phyloP scores from a whole-genome alignment of 2,797 vertebrate species.

The Alosa sapidissima region DNA sequence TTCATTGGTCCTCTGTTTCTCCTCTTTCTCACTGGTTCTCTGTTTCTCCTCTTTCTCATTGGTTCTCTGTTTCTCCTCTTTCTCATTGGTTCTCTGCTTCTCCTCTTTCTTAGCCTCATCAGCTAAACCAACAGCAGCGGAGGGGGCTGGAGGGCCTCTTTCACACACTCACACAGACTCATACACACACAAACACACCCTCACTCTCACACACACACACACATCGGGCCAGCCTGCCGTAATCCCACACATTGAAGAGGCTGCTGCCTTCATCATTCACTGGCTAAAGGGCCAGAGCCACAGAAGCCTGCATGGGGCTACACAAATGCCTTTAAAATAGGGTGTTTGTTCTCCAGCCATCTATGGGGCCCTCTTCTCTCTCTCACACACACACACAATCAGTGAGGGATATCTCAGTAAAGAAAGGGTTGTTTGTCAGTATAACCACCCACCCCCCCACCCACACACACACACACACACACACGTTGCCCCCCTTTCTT shows the following conservation, averaged over 20 bases:
- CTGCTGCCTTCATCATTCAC: conserved; percentile 24
- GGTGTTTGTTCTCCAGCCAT: neutral
- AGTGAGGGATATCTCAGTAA: neutral
- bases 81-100: neutral
- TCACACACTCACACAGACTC: neutral
- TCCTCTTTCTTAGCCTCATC: neutral
- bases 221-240: conserved; percentile 2
- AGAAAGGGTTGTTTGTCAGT: too few relatives aligned
- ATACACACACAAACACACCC: conserved; percentile 19
- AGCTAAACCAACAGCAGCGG: conserved; percentile 9
- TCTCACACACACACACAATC: conserved; percentile 10
- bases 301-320: neutral
- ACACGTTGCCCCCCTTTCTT: neutral
- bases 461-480: neutral
- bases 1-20: too few relatives aligned
- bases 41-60: too few relatives aligned
- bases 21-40: too few relatives aligned
- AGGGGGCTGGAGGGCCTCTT: neutral
- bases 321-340: conserved; percentile 20
- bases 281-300: conserved; percentile 13
- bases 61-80: neutral
- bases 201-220: conserved; percentile 2
- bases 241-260: conserved; percentile 31
- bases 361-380: conserved; percentile 38
- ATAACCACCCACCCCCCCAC: neutral